phyloP scores from a whole-genome alignment of 1,140 invertebrate genomes.

The Lepidurus couesii region DNA sequence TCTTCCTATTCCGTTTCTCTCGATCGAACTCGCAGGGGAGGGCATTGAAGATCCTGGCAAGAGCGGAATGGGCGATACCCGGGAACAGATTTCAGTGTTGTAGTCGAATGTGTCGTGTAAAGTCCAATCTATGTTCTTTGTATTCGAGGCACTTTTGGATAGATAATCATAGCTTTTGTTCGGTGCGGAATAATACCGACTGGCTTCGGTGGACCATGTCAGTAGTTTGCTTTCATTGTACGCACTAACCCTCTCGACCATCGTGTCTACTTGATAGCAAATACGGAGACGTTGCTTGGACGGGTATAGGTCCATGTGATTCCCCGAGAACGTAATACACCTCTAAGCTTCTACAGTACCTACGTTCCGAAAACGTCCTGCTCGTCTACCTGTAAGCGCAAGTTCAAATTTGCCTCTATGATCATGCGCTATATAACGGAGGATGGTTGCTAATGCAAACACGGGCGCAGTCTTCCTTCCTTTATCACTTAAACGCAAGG shows the following conservation, averaged over 20 bases:
- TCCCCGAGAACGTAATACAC: not conserved
- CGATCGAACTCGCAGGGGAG: not conserved
- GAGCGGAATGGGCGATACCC: not conserved
- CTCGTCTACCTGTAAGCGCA: not conserved
- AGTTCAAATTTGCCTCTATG: not conserved
- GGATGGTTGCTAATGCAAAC: not conserved
- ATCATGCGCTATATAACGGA: not conserved
- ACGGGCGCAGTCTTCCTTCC: not conserved
- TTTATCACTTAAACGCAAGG: not conserved
- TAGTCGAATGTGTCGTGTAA: not conserved
- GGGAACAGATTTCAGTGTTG: not conserved
- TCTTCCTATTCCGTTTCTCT: not conserved
- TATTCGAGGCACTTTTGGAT: not conserved
- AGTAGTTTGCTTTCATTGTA: not conserved
- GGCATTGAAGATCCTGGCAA: not conserved
- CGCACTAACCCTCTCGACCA: not conserved
- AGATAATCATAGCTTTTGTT: not conserved
- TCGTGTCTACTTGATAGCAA: not conserved
- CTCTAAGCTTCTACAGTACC: not conserved
- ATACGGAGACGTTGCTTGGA: not conserved
- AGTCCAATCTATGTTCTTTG: not conserved
- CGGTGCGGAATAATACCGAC: not conserved
- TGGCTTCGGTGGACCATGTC: not conserved
- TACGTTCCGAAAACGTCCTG: not conserved
- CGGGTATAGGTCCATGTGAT: not conserved